phyloP scores from a whole-genome alignment of 1,140 invertebrate genomes.

The Pseudomyrmex concolor region DNA sequence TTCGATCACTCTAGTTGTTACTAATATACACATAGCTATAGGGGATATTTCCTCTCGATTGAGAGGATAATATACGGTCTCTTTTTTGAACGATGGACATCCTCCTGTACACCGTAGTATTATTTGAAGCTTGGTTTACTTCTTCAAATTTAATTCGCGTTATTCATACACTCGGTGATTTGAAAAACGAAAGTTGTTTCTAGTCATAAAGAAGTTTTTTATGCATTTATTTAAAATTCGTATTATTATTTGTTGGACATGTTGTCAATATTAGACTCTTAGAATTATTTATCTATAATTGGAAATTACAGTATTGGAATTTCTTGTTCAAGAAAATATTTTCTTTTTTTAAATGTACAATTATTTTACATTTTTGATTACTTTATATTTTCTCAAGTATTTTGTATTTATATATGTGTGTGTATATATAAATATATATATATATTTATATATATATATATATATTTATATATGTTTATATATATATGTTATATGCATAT shows the following conservation, averaged over 20 bases:
- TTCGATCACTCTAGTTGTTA: conserved; percentile 73
- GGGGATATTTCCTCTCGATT: conserved; percentile 37
- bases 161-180: conserved; percentile 28
- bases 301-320: conserved; percentile 23
- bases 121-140: background rate
- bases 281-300: conserved; percentile 32
- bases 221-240: background rate
- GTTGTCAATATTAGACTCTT: conserved; percentile 27
- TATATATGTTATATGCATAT: background rate
- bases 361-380: conserved; percentile 21
- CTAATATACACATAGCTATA: conserved; percentile 62
- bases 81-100: conserved; percentile 56
- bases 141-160: conserved; percentile 9
- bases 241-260: conserved; percentile 33
- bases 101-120: background rate
- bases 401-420: too few species aligned
- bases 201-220: conserved; percentile 31
- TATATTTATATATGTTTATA: too few species aligned
- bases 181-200: conserved; percentile 27
- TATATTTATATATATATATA: too few species aligned
- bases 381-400: conserved; percentile 8
- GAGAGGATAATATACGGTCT: conserved; percentile 55
- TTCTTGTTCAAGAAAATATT: conserved; percentile 8
- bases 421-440: too few species aligned
- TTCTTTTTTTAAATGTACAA: background rate